Conservation (phyloP, 1,140 invertebrate species). For the Calycopis cecrops region DNA sequence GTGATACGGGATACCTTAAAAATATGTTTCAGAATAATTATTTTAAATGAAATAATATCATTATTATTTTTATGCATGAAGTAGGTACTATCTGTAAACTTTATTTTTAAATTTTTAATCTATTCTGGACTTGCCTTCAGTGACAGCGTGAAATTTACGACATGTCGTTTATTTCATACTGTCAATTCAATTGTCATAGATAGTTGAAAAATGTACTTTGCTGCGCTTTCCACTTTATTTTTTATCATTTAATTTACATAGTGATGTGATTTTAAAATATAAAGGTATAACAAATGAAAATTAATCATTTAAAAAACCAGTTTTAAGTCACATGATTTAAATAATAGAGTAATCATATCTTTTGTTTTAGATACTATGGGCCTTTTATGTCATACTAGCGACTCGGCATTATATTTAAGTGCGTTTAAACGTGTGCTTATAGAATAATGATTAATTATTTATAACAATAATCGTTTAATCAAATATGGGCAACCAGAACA, state of each 20-base stretch:
- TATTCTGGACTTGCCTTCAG: no score
- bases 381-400: constrained; percentile 55
- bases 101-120: no score
- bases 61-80: no score
- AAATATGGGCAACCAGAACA: constrained; percentile 69
- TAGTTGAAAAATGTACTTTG: constrained; percentile 16
- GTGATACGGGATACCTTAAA: no score
- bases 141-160: no score
- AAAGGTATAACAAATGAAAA: constrained; percentile 23
- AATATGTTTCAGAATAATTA: no score
- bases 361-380: constrained; percentile 68
- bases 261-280: constrained; percentile 24
- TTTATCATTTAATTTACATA: constrained; percentile 21
- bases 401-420: constrained; percentile 54
- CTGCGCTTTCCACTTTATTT: constrained; percentile 20
- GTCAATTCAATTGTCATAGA: constrained; percentile 10
- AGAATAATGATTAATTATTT: constrained; percentile 59
- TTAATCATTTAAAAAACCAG: constrained; percentile 19
- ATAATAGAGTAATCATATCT: constrained; percentile 42
- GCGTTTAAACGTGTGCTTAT: constrained; percentile 45
- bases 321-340: constrained; percentile 25
- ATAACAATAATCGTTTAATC: constrained; percentile 37
- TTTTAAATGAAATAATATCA: no score
- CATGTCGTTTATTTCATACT: background rate
- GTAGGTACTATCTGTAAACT: no score